phyloP scores from a whole-genome alignment of 2,797 vertebrate species.

The Hozukius guyotensis region DNA sequence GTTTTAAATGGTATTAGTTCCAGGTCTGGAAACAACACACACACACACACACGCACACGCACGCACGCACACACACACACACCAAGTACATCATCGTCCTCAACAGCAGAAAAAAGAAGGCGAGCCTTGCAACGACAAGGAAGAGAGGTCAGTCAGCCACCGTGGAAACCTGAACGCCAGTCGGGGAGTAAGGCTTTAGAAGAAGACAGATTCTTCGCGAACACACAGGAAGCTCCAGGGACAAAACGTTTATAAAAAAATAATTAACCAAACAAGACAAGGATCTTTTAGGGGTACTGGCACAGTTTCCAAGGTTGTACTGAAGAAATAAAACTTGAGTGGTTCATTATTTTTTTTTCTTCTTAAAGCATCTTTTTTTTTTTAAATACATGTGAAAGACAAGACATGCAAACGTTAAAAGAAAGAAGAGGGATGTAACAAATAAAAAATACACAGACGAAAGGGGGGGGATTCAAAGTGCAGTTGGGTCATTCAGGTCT shows the following conservation, averaged over 20 bases:
- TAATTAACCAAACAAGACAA: conserved; percentile 11
- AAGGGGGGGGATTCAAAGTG: conserved; percentile 69
- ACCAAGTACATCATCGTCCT: conserved; percentile 81
- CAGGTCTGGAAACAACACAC: conserved; percentile 55
- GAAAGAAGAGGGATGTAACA: conserved; percentile 43
- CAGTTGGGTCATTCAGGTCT: conserved; percentile 75
- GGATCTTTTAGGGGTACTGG: conserved; percentile 45
- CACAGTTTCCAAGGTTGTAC: conserved; percentile 49
- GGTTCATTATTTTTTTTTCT: conserved; percentile 50
- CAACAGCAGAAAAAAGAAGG: conserved; percentile 85
- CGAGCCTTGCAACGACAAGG: conserved; percentile 73
- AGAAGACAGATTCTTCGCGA: conserved; percentile 57
- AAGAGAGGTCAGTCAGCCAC: conserved; percentile 79
- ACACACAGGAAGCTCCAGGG: conserved; percentile 53
- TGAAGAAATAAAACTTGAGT: conserved; percentile 65
- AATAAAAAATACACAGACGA: conserved; percentile 6
- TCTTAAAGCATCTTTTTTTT: conserved; percentile 70
- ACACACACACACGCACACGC: conserved; percentile 31
- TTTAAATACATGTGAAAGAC: conserved; percentile 50
- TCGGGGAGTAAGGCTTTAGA: conserved; percentile 83
- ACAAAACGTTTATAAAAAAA: conserved; percentile 22
- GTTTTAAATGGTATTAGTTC: conserved; percentile 70
- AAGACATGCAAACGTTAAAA: conserved; percentile 78
- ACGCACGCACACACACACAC: conserved; percentile 24
- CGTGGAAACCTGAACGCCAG: conserved; percentile 84